A percentile compares a stretch with the other conserved stretches of the same genome.
These are phyloP conservation scores for Marmota monax DNA, from an alignment of 2,113 vertebrate genomes.

Conservation along the genomic window DNA sequence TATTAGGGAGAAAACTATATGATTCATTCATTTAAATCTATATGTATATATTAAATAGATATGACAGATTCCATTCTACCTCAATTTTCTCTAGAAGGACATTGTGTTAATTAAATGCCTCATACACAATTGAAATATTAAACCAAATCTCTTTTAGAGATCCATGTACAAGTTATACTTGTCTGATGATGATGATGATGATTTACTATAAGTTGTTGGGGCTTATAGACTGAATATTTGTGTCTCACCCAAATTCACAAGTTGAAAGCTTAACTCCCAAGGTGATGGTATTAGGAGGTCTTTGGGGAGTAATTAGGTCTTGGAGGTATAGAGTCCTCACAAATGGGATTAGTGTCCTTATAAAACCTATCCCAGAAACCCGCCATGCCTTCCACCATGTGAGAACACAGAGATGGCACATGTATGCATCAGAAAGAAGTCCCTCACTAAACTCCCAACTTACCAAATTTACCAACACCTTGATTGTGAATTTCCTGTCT, in stretches of 20 bases:
- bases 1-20: not conserved
- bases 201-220: not conserved
- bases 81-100: not conserved
- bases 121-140: conserved; percentile 15
- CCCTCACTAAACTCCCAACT: not conserved
- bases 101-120: not conserved
- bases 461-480: not conserved
- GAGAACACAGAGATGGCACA: not conserved
- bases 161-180: not conserved
- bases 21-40: conserved; percentile 19
- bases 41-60: not conserved
- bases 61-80: not conserved
- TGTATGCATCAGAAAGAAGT: not conserved
- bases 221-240: not conserved
- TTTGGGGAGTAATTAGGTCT: not conserved
- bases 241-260: not conserved
- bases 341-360: not conserved
- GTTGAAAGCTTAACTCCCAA: not conserved
- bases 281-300: not conserved
- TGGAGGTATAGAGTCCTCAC: not conserved
- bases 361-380: not conserved
- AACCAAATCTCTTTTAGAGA: conserved; percentile 34
- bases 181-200: not conserved
- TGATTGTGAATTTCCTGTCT: not conserved
- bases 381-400: not conserved